Evolutionary conservation across 2,888 invertebrate species (phyloP).

Genomic region (Fragum fragum): DNA sequence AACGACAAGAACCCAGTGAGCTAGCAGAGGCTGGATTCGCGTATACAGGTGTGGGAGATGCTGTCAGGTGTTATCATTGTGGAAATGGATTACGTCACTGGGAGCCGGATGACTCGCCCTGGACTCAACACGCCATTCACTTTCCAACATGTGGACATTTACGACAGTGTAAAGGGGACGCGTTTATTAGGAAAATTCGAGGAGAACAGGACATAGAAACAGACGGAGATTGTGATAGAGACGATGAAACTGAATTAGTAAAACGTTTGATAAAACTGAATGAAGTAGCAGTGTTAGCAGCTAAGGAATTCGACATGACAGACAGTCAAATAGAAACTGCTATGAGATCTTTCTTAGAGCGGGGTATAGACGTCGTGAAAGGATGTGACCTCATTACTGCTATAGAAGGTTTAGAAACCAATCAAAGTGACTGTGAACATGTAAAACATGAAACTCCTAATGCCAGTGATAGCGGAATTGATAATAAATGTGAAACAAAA

Average conservation of each 20-base stretch:
- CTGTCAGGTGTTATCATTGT: constrained; percentile 30
- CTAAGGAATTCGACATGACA: constrained; percentile 7
- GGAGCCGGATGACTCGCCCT: constrained; percentile 15
- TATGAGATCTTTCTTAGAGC: neutral
- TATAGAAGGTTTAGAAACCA: constrained; percentile 13
- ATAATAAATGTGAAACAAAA: neutral
- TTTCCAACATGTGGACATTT: constrained; percentile 17
- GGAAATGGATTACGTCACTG: constrained; percentile 14
- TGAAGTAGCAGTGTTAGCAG: neutral
- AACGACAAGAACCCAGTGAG: neutral
- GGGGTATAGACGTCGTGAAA: neutral
- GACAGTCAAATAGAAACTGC: constrained; percentile 10
- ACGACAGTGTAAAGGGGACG: constrained; percentile 24
- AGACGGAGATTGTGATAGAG: constrained; percentile 13
- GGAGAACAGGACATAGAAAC: neutral
- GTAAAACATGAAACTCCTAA: neutral
- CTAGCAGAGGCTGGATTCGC: constrained; percentile 35
- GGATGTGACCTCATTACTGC: neutral
- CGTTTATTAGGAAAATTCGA: neutral
- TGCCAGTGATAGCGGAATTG: neutral
- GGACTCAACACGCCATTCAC: constrained; percentile 22
- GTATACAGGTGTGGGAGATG: constrained; percentile 31
- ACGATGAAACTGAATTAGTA: neutral
- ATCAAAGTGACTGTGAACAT: neutral
- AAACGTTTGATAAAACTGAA: neutral